These are phyloP conservation scores for Chrysaora quinquecirrha DNA, from an alignment of 30 jellyfish, hydroid and myxozoan genomes.

Conservation along the genomic window DNA sequence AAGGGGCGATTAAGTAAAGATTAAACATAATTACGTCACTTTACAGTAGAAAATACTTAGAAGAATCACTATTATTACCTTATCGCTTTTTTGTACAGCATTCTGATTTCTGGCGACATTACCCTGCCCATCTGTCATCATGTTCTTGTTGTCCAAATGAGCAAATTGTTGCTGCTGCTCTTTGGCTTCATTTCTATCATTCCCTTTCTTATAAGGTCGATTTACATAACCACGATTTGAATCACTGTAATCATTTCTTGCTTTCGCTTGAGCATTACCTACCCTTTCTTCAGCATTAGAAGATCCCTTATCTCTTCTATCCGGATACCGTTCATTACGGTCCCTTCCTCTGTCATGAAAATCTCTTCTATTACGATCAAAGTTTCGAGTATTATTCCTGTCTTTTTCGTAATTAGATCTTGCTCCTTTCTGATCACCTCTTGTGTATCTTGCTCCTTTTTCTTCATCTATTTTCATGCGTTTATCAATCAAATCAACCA, in stretches of 20 bases:
- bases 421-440: neutral
- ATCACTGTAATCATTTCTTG: neutral
- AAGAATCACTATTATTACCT: too few species aligned
- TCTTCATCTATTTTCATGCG: conserved; percentile 36
- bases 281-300: neutral
- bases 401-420: neutral
- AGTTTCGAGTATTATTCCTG: neutral
- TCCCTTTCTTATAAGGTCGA: too few species aligned
- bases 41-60: too few species aligned
- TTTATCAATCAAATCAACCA: conserved; percentile 2
- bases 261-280: neutral
- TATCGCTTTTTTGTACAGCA: too few species aligned
- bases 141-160: too few species aligned
- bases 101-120: too few species aligned
- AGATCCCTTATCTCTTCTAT: neutral
- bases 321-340: neutral
- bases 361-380: neutral
- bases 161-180: too few species aligned
- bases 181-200: too few species aligned
- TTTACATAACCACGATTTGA: neutral
- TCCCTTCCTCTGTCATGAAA: neutral
- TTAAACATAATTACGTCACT: too few species aligned
- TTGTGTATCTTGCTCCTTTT: neutral
- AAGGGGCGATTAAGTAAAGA: too few species aligned
- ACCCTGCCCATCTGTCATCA: too few species aligned